phyloP scores from a whole-genome alignment of 1,140 invertebrate genomes.

The Phortica variegata region DNA sequence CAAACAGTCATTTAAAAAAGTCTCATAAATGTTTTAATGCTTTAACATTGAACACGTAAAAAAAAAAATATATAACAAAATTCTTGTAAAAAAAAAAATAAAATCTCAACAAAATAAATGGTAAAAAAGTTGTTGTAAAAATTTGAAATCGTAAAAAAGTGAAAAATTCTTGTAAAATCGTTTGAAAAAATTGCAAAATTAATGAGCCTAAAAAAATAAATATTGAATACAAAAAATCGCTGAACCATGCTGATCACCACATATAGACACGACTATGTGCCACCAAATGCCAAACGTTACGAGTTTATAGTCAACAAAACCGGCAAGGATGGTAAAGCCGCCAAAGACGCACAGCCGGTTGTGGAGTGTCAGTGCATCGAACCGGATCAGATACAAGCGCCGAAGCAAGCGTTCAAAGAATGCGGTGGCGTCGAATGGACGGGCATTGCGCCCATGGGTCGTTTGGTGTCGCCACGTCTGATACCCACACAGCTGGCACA shows the following conservation, averaged over 20 bases:
- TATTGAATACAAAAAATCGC: background rate
- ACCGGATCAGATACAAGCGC: conserved; percentile 30
- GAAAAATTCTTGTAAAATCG: conserved; percentile 5
- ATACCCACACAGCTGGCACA: conserved; percentile 38
- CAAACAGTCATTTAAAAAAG: too few species aligned
- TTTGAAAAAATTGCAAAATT: conserved; percentile 46
- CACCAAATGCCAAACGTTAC: conserved; percentile 40
- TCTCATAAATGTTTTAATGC: too few species aligned
- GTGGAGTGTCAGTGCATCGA: conserved; percentile 43
- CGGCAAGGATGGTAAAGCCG: conserved; percentile 5
- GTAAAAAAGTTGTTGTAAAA: too few species aligned
- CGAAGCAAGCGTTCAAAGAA: conserved; percentile 25
- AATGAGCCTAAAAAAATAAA: conserved; percentile 13
- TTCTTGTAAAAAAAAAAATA: too few species aligned
- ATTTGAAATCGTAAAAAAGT: too few species aligned
- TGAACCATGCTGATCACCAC: conserved; percentile 41
- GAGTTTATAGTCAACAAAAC: conserved; percentile 32
- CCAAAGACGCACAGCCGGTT: conserved; percentile 11
- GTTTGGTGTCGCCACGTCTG: conserved; percentile 42
- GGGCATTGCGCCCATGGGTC: conserved; percentile 50
- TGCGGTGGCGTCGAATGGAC: conserved; percentile 46
- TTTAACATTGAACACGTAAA: too few species aligned
- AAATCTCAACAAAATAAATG: too few species aligned
- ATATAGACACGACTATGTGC: conserved; percentile 49
- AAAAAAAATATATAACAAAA: too few species aligned